Conservation (phyloP, 2,797 vertebrate genomes). For the Pitangus sulphuratus region DNA sequence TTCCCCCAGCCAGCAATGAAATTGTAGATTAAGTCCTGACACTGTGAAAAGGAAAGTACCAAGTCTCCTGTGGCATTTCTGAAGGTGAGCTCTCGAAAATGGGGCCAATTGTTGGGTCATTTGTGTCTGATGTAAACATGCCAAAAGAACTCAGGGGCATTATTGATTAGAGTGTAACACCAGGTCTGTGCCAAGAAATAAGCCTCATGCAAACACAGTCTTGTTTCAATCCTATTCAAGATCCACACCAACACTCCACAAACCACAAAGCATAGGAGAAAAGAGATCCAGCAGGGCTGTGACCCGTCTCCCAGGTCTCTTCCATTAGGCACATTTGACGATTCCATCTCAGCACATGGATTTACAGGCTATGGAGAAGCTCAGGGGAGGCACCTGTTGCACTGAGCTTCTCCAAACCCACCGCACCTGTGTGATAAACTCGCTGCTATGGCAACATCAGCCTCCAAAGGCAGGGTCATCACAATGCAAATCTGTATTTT, state of each 20-base stretch:
- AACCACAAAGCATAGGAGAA: not conserved
- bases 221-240: not conserved
- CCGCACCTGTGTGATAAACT: not conserved
- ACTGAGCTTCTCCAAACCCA: not conserved
- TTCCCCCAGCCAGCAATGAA: not conserved
- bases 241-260: not conserved
- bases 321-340: not conserved
- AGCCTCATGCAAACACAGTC: accelerated
- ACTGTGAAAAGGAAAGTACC: not conserved
- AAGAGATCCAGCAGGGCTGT: not conserved
- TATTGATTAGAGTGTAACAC: not conserved
- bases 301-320: accelerated
- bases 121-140: not conserved
- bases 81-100: conserved; percentile 3
- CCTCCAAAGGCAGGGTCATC: not conserved
- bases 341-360: not conserved
- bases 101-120: conserved; percentile 14
- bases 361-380: not conserved
- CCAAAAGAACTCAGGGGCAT: not conserved
- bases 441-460: not conserved
- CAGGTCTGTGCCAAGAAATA: not conserved
- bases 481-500: accelerated
- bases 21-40: not conserved
- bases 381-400: not conserved
- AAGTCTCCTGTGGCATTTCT: accelerated